Conservation (phyloP, 2,888 invertebrate genomes). For the Deilephila elpenor region DNA sequence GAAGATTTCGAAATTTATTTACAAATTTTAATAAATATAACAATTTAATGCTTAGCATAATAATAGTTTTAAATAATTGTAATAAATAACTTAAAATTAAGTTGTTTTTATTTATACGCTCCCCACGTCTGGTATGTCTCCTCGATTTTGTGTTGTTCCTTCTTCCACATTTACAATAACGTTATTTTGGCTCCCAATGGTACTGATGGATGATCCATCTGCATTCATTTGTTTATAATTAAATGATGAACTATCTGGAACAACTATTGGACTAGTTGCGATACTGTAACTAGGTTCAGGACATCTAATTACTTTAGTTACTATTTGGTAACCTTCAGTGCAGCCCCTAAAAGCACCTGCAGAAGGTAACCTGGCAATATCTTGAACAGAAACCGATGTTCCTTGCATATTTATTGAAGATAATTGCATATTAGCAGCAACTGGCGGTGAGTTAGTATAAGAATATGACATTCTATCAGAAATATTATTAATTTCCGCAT, state of each 20-base stretch:
- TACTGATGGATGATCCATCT: constrained; percentile 29
- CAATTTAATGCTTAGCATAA: constrained; percentile 24
- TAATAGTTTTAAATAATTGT: constrained; percentile 22
- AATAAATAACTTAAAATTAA: constrained; percentile 19
- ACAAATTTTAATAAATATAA: constrained; percentile 23
- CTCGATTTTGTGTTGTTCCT: not conserved
- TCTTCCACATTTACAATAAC: constrained; percentile 1
- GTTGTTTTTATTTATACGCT: constrained; percentile 6
- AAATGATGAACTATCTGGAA: constrained; percentile 10
- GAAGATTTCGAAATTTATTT: constrained; percentile 13
- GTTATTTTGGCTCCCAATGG: not conserved
- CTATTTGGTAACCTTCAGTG: not conserved
- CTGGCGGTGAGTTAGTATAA: not conserved
- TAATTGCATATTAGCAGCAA: not conserved
- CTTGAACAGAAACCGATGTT: not conserved
- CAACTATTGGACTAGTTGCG: constrained; percentile 14
- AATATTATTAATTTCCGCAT: not conserved
- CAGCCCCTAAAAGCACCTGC: not conserved
- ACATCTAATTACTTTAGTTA: not conserved
- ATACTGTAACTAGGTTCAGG: not conserved
- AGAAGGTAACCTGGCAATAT: not conserved
- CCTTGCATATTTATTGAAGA: not conserved
- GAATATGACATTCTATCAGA: not conserved
- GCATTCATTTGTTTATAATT: constrained; percentile 31
- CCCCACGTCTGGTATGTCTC: not conserved